Conservation (phyloP, 2,113 vertebrate genomes). For the Climacteris rufus region DNA sequence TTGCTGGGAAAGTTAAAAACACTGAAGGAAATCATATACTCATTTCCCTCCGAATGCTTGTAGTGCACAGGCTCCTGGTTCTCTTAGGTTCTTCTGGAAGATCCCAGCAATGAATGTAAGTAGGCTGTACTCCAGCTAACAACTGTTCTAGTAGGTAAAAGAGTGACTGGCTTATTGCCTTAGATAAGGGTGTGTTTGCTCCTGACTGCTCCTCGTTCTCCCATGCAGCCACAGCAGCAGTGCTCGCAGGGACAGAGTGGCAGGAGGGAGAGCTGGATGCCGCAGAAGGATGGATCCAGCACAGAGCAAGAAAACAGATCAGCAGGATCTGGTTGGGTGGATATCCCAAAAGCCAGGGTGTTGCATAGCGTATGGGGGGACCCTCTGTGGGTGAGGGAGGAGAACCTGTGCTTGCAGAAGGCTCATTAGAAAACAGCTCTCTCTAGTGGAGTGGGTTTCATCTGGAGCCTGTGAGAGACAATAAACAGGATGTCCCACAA, state of each 20-base stretch:
- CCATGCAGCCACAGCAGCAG: not conserved
- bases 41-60: not conserved
- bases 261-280: not conserved
- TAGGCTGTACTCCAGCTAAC: not conserved
- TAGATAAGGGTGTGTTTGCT: not conserved
- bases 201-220: not conserved
- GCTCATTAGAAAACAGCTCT: not conserved
- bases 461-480: not conserved
- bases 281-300: not conserved
- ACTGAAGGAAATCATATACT: not conserved
- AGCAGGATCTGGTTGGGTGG: not conserved
- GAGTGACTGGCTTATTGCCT: not conserved
- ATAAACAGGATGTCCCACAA: slow-evolving; percentile 11
- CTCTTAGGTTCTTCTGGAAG: not conserved
- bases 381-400: not conserved
- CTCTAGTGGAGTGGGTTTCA: not conserved
- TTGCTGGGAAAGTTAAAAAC: not conserved
- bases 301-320: not conserved
- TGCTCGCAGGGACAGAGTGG: not conserved
- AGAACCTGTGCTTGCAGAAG: not conserved
- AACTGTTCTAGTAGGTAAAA: not conserved
- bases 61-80: not conserved
- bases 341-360: not conserved
- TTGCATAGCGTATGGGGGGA: not conserved
- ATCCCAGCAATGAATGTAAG: not conserved